Percentiles rank a stretch among this genome's conserved stretches.
Evolutionary conservation across 2,113 vertebrate genomes (phyloP).

Genomic region (Andinoacara biseriatus): DNA sequence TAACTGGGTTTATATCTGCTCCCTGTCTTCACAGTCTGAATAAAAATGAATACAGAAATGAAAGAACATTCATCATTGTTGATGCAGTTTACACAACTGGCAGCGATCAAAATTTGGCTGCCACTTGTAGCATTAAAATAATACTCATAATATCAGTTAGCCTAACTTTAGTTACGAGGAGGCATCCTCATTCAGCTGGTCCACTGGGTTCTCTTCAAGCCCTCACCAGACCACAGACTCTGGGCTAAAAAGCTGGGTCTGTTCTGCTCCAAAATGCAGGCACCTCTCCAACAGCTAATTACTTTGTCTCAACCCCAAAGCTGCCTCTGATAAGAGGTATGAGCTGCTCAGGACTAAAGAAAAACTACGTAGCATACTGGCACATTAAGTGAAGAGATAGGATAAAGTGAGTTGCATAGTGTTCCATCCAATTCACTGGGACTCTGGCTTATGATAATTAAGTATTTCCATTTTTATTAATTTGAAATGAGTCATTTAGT

Average conservation of each 20-base stretch:
- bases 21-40: neutral
- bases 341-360: constrained; percentile 33
- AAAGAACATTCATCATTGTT: neutral
- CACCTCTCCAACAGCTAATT: constrained; percentile 56
- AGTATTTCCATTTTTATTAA: neutral
- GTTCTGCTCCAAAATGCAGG: constrained; percentile 33
- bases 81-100: constrained; percentile 2
- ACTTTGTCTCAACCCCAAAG: constrained; percentile 41
- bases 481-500: neutral
- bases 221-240: constrained; percentile 30
- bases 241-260: constrained; percentile 46
- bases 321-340: constrained; percentile 20
- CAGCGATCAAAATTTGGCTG: neutral
- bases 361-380: neutral
- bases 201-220: constrained; percentile 3
- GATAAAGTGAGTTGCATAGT: neutral
- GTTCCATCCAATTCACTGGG: neutral
- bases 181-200: neutral
- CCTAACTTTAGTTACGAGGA: neutral
- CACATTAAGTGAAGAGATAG: constrained; percentile 18
- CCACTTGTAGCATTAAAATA: constrained; percentile 15
- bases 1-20: neutral
- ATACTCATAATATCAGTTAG: neutral
- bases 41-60: neutral
- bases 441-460: neutral